phyloP scores from a whole-genome alignment of 2,888 invertebrate genomes.

The Tachystola acroxantha region DNA sequence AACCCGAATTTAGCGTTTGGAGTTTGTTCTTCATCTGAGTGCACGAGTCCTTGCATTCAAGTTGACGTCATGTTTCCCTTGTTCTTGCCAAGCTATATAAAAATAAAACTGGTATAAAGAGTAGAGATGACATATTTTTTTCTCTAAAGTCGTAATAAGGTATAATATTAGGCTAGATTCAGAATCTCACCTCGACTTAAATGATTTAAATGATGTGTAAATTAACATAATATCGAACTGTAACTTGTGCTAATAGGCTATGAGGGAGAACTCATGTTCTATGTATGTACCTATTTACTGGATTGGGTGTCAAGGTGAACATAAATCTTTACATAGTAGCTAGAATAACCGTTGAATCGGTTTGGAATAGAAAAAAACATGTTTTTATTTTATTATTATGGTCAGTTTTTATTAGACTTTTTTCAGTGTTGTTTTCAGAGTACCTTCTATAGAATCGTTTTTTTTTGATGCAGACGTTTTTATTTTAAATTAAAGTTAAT shows the following conservation, averaged over 20 bases:
- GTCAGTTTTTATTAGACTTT: too few relatives aligned
- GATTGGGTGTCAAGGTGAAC: conserved; percentile 45
- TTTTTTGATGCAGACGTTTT: too few relatives aligned
- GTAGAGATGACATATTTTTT: too few relatives aligned
- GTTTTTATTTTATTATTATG: too few relatives aligned
- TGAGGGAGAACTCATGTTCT: neutral
- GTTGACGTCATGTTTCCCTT: conserved; percentile 25
- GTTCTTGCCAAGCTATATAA: too few relatives aligned
- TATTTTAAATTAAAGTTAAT: too few relatives aligned
- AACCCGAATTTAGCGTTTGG: too few relatives aligned
- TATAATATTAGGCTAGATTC: too few relatives aligned
- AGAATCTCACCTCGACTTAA: neutral
- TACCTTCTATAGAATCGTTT: too few relatives aligned
- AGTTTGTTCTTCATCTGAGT: neutral
- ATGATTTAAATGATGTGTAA: neutral
- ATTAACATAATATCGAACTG: neutral
- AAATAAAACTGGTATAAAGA: too few relatives aligned
- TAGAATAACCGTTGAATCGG: conserved; percentile 40
- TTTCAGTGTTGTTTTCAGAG: too few relatives aligned
- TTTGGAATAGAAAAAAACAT: conserved; percentile 10
- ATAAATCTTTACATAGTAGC: conserved; percentile 18
- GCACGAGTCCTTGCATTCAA: conserved; percentile 20
- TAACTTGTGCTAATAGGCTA: neutral
- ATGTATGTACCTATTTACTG: neutral
- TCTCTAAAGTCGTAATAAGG: too few relatives aligned